Percentiles rank a stretch among this genome's conserved stretches.
These are phyloP conservation scores for Umimayanthus kanabou DNA, from an alignment of 92 coral and sea anemone genomes.

Conservation along the genomic window DNA sequence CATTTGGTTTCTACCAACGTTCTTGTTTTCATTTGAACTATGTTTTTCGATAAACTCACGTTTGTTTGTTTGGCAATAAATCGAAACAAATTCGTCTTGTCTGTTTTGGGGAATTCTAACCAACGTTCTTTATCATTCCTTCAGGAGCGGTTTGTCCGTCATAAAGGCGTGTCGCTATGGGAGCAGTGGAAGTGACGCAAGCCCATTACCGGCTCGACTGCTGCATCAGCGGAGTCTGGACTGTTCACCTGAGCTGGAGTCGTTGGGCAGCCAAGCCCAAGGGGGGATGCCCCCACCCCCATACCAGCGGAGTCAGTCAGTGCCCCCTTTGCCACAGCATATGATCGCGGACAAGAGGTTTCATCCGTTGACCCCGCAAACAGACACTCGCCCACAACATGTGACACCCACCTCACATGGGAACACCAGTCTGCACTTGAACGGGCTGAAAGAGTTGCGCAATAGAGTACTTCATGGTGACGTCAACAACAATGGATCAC, in stretches of 20 bases:
- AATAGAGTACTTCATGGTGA: slow-evolving; percentile 96
- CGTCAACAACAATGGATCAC: slow-evolving; percentile 93
- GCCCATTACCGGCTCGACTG: slow-evolving; percentile 62
- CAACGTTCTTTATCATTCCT: not conserved
- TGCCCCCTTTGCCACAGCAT: slow-evolving; percentile 96
- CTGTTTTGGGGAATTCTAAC: too few relatives aligned
- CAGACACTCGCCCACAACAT: slow-evolving; percentile 78
- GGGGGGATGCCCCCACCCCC: slow-evolving; percentile 78
- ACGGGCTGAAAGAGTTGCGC: slow-evolving; percentile 93
- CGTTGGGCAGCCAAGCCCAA: slow-evolving; percentile 78
- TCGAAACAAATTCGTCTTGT: too few relatives aligned
- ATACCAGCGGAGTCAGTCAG: slow-evolving; percentile 93
- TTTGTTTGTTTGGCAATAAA: too few relatives aligned
- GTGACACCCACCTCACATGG: slow-evolving; percentile 84
- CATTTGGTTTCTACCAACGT: too few relatives aligned
- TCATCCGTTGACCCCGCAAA: slow-evolving; percentile 98
- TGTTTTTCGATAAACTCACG: too few relatives aligned
- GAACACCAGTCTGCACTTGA: slow-evolving; percentile 77
- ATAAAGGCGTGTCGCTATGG: slow-evolving; percentile 85
- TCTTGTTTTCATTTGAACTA: too few relatives aligned
- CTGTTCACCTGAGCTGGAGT: slow-evolving; percentile 83
- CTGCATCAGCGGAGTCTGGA: slow-evolving; percentile 67
- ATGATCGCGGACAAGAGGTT: slow-evolving; percentile 73
- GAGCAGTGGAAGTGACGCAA: slow-evolving; percentile 61
- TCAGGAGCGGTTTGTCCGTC: slow-evolving; percentile 45